Percentiles rank a stretch among this genome's conserved stretches.
Evolutionary conservation across 2,113 vertebrate species (phyloP).

Genomic region (Lophochroa leadbeateri): DNA sequence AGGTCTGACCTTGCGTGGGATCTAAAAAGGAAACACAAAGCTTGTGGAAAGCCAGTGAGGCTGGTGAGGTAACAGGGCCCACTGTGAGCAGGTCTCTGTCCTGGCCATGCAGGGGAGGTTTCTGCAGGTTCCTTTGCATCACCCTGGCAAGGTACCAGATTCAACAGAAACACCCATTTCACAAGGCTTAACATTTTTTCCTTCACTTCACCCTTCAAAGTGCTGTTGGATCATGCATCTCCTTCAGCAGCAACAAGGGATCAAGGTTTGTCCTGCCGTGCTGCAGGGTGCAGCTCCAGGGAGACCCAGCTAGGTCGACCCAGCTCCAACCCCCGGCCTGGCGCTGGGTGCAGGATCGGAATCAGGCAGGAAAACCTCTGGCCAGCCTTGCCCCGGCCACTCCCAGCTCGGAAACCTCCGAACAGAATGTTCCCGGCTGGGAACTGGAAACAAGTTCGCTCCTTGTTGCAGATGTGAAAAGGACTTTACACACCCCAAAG

Average conservation of each 20-base stretch:
- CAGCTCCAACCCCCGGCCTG: background rate
- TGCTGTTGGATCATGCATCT: background rate
- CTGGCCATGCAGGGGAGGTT: background rate
- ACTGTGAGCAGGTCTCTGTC: background rate
- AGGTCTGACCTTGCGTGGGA: background rate
- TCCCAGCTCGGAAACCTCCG: background rate
- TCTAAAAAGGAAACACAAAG: background rate
- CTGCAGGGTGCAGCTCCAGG: accelerated
- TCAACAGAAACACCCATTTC: background rate
- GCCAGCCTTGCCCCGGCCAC: background rate
- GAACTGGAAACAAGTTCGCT: background rate
- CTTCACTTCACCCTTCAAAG: accelerated
- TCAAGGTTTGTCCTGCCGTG: accelerated
- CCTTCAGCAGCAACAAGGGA: background rate
- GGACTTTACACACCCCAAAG: background rate
- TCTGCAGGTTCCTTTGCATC: background rate
- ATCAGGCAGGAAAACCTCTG: background rate
- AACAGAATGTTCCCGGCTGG: conserved; percentile 37
- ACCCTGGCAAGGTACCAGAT: background rate
- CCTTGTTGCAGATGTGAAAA: background rate
- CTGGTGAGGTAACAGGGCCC: background rate
- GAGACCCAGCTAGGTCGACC: background rate
- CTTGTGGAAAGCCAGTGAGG: background rate
- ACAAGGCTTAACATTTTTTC: background rate
- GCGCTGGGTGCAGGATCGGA: background rate